These are phyloP conservation scores for Amphiprion clarkii DNA, from an alignment of 2,797 vertebrate genomes.

Conservation along the genomic window DNA sequence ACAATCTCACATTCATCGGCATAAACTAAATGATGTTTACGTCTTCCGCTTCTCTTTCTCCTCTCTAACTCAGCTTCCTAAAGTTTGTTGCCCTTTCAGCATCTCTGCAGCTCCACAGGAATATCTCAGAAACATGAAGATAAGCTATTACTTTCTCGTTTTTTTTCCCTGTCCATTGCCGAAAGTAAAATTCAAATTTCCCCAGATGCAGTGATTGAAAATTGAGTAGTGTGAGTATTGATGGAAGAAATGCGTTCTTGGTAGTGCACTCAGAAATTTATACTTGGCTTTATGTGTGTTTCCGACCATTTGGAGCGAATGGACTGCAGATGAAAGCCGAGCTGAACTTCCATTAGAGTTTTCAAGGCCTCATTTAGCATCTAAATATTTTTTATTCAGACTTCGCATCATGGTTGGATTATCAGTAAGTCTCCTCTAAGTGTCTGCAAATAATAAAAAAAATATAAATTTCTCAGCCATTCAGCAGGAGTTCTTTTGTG, in stretches of 20 bases:
- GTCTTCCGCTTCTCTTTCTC: not conserved
- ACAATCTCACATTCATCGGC: not conserved
- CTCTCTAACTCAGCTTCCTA: not conserved
- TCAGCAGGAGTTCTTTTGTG: not conserved
- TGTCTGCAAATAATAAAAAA: conserved; percentile 1
- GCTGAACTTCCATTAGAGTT: conserved; percentile 5
- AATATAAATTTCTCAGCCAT: not conserved
- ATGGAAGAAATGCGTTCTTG: not conserved
- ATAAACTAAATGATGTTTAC: not conserved
- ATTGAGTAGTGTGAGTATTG: not conserved
- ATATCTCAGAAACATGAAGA: not conserved
- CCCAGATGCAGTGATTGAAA: not conserved
- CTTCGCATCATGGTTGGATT: not conserved
- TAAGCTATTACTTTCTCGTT: not conserved
- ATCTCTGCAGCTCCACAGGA: not conserved
- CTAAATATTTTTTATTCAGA: conserved; percentile 11
- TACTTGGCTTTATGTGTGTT: not conserved
- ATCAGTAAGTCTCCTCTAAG: not conserved
- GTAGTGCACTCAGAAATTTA: conserved; percentile 9
- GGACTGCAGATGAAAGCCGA: not conserved
- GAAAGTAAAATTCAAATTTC: not conserved
- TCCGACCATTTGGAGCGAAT: not conserved
- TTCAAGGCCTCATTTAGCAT: conserved; percentile 1
- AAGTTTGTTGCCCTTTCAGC: not conserved
- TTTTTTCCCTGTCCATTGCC: not conserved